These are phyloP conservation scores for Drosophila baimaii DNA, from an alignment of 1,140 invertebrate species.

Conservation along the genomic window DNA sequence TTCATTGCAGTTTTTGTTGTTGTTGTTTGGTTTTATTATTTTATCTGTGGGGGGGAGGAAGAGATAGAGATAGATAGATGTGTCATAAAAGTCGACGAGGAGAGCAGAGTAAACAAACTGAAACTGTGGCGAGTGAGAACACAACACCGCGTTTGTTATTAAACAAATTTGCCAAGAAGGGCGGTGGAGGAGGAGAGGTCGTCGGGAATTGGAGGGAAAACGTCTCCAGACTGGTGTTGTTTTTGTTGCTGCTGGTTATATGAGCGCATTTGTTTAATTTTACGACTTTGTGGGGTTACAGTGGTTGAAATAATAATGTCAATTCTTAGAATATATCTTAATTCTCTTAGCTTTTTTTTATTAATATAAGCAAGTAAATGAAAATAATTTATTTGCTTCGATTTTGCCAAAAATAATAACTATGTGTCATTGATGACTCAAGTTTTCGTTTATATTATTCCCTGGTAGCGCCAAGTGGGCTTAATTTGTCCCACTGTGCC, in stretches of 20 bases:
- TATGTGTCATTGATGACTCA: conserved; percentile 17
- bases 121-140: conserved; percentile 12
- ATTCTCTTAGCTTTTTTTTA: neutral
- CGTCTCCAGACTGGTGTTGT: conserved; percentile 23
- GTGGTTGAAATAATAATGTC: neutral
- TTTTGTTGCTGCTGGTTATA: conserved; percentile 15
- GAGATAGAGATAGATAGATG: conserved; percentile 8
- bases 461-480: conserved; percentile 13
- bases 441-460: neutral
- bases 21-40: neutral
- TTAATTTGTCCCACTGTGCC: conserved; percentile 27
- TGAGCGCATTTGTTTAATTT: conserved; percentile 44
- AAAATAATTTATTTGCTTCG: neutral
- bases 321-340: neutral
- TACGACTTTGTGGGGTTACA: conserved; percentile 26
- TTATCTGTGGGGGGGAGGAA: conserved; percentile 2
- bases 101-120: conserved; percentile 32
- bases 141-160: conserved; percentile 44
- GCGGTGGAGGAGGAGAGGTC: neutral
- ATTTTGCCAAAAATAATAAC: neutral
- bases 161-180: conserved; percentile 32
- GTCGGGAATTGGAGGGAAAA: neutral
- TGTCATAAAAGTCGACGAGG: conserved; percentile 38
- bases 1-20: neutral
- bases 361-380: neutral